Base-by-base conservation (phyloP, 2,113 vertebrate genomes). In the Heloderma charlesbogerti region DNA sequence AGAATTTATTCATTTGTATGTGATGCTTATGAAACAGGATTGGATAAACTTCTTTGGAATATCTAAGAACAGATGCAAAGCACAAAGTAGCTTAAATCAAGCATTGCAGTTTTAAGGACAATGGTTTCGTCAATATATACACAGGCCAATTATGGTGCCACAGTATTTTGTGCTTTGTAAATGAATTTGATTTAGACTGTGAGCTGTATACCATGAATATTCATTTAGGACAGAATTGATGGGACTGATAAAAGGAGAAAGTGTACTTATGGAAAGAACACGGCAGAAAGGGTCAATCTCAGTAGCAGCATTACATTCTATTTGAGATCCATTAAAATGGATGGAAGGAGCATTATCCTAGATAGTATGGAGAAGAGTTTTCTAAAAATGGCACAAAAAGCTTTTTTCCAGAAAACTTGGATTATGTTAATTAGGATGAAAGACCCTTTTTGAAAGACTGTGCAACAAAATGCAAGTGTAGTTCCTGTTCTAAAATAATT, bases 271-370 rank as follows among this genome's bases (percentile, higher is more conserved):
- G 69, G 90, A 69, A 91, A 48, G 82, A 89, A 81, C 81, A 31
- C 27, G 48, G 80, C 87, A 31, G 63, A 88, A 93, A 86, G 90
- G 48, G 6, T 85, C 84, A 60, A n/a, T 57, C 0, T 84, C 57
- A 95, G 84, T 90, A 82, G 54, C 84, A 78, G 69, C 88, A 81
- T 94, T 94, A 74, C 31, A 37, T 94, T 92, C 93, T 91, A 60
- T 83, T 88, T 87, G 92, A 91, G 80, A 84, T 94, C 91, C 91
- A 90, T 86, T 92, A 92, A 95, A 89, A 89, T 92, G 89, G 92
- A 89, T 71, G 67, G 57, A 74, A 94, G 31, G 80, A 95, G 90
- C 63, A 83, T 71, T 90, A 86, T 93, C 82, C 63, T 80, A 69
- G 63, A 84, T 88, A 93, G 92, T 63, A 91, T 0, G 77, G 78